Evolutionary conservation across 2,113 vertebrate species (phyloP).

Genomic region (Halcyon senegalensis): DNA sequence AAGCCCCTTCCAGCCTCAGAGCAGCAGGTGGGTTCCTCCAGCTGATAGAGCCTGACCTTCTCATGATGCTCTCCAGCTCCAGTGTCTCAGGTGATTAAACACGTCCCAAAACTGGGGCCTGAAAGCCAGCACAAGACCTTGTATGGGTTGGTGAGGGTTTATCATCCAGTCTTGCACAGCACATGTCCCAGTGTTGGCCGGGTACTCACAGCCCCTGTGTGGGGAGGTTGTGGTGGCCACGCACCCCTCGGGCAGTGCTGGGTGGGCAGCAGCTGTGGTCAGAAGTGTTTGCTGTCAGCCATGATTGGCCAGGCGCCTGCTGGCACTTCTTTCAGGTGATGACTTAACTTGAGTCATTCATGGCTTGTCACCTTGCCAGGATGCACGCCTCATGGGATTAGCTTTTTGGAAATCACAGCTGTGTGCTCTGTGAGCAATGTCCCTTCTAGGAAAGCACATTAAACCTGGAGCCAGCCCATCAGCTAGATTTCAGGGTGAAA

Average conservation of each 20-base stretch:
- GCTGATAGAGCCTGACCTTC: background rate
- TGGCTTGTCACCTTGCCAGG: conserved; percentile 1
- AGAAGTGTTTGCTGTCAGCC: background rate
- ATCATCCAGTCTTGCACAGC: accelerated
- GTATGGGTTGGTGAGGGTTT: background rate
- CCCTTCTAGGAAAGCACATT: conserved; percentile 37
- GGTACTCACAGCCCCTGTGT: accelerated
- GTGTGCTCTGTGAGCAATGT: conserved; percentile 43
- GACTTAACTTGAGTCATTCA: background rate
- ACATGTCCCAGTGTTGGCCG: accelerated
- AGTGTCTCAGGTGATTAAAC: background rate
- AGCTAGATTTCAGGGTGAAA: conserved; percentile 16
- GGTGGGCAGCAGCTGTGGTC: accelerated
- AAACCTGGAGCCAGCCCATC: background rate
- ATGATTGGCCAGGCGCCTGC: background rate
- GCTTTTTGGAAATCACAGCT: background rate
- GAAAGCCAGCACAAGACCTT: background rate
- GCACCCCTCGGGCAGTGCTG: accelerated
- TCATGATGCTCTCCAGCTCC: background rate
- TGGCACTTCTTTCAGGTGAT: background rate
- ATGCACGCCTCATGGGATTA: background rate
- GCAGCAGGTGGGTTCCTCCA: background rate
- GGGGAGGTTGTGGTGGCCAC: accelerated
- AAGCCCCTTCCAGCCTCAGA: background rate
- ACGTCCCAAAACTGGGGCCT: accelerated